Conservation (phyloP, 2,113 vertebrate species). For the Fulmarus glacialis region DNA sequence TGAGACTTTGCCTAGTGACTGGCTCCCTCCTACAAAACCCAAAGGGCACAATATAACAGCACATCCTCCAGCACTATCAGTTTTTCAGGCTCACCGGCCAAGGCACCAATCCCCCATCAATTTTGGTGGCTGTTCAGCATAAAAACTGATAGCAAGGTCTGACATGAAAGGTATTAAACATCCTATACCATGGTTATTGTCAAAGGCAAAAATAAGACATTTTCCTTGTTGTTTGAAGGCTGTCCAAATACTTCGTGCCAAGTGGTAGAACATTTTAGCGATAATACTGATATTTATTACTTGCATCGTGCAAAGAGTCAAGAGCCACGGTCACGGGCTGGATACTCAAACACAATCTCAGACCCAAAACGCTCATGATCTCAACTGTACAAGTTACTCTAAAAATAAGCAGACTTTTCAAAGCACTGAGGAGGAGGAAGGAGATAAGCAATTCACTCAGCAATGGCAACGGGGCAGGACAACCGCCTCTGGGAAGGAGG, state of each 20-base stretch:
- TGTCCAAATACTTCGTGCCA: background rate
- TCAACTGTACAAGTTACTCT: background rate
- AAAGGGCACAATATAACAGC: background rate
- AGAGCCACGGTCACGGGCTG: background rate
- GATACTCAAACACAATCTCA: background rate
- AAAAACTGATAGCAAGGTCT: background rate
- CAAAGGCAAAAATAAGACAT: background rate
- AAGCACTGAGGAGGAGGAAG: background rate
- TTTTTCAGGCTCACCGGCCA: background rate
- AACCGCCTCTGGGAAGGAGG: background rate
- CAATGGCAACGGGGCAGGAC: background rate
- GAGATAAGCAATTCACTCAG: background rate
- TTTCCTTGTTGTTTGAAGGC: background rate
- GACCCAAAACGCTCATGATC: background rate
- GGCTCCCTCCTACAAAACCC: background rate
- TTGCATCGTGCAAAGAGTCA: background rate
- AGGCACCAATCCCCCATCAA: background rate
- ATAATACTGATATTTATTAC: background rate
- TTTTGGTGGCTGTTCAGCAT: background rate
- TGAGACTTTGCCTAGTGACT: background rate
- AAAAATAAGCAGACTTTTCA: background rate
- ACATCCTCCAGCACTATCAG: background rate
- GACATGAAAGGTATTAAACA: background rate
- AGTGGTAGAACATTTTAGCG: background rate
- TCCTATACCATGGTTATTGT: background rate